Conservation (phyloP, 2,888 invertebrate genomes). For the Pseudanteris insignis region DNA sequence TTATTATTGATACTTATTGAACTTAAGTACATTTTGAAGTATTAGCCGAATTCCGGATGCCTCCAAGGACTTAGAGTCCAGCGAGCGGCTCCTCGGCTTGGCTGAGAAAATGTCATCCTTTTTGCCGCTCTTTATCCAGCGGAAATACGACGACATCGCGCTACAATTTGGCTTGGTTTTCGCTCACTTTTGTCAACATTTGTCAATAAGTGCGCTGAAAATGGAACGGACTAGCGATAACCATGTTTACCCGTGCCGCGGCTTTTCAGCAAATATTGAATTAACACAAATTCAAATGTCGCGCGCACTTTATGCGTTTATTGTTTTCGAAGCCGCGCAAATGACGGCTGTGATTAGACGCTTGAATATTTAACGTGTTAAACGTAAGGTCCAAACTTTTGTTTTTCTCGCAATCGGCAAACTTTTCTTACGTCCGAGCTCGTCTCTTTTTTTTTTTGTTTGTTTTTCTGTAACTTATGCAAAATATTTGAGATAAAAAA, state of each 20-base stretch:
- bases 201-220: neutral
- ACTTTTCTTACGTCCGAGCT: too few relatives aligned
- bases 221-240: neutral
- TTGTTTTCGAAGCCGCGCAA: conserved; percentile 2
- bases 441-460: too few relatives aligned
- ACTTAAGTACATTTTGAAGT: conserved; percentile 54
- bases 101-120: conserved; percentile 70
- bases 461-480: too few relatives aligned
- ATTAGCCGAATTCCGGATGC: conserved; percentile 74
- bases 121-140: conserved; percentile 75
- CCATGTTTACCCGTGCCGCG: conserved; percentile 3
- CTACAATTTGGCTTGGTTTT: conserved; percentile 5
- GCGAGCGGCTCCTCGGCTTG: conserved; percentile 76
- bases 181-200: conserved; percentile 25
- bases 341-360: too few relatives aligned
- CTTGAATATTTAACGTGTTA: too few relatives aligned
- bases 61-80: conserved; percentile 78
- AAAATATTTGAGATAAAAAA: too few relatives aligned
- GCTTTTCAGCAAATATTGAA: conserved; percentile 27
- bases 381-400: too few relatives aligned
- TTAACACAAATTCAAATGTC: conserved; percentile 24
- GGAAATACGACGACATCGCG: conserved; percentile 75
- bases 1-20: neutral
- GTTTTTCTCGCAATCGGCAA: too few relatives aligned
- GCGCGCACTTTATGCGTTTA: conserved; percentile 3